A percentile compares a stretch with the other conserved stretches of the same genome.
Conservation (phyloP, 2,888 invertebrate species). For the Cephalotes varians region DNA sequence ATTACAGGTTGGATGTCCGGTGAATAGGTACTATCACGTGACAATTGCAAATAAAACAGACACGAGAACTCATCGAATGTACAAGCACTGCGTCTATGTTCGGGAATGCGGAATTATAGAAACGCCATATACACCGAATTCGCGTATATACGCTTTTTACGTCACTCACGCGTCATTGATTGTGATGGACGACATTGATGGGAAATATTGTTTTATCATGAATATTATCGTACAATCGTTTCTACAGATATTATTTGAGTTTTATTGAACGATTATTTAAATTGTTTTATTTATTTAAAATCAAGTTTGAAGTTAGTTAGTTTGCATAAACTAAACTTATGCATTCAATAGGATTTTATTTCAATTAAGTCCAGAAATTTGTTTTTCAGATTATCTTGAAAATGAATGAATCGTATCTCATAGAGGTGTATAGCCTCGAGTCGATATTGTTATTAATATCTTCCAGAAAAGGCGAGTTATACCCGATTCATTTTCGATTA, state of each 20-base stretch:
- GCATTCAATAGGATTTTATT: not conserved
- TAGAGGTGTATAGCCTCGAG: not conserved
- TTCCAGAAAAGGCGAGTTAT: not conserved
- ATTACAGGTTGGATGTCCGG: conserved; percentile 29
- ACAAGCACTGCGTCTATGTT: not conserved
- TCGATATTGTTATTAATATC: conserved; percentile 29
- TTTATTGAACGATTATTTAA: conserved; percentile 6
- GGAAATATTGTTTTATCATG: conserved; percentile 6
- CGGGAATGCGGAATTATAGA: not conserved
- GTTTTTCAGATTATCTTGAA: not conserved
- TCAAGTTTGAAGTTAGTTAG: not conserved
- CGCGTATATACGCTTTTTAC: not conserved
- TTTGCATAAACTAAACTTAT: not conserved
- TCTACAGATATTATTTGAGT: not conserved
- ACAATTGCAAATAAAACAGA: conserved; percentile 33
- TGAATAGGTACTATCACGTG: conserved; percentile 22
- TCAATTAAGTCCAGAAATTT: not conserved
- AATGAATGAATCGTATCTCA: not conserved
- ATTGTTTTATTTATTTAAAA: not conserved
- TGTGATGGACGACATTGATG: not conserved
- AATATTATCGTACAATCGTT: not conserved
- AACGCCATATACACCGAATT: not conserved
- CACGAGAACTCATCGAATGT: conserved; percentile 24
- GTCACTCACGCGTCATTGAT: not conserved
- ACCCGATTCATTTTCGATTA: conserved; percentile 6